Percentiles rank a stretch among this genome's conserved stretches.
Conservation (phyloP, 2,888 invertebrate species). For the Noctua janthina region DNA sequence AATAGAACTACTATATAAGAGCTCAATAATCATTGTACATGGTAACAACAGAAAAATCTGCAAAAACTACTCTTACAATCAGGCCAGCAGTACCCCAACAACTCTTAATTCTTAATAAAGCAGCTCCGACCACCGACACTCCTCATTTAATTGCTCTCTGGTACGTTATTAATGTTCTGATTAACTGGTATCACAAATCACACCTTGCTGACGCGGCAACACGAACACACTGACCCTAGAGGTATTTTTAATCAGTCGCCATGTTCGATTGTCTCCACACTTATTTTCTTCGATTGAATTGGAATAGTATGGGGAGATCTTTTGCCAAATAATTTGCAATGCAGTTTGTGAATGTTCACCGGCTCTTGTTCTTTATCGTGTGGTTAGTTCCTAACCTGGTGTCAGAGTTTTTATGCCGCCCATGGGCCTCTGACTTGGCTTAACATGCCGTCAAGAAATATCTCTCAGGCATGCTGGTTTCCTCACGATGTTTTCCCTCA, state of each 20-base stretch:
- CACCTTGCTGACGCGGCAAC: conserved; percentile 29
- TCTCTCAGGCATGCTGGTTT: too few relatives aligned
- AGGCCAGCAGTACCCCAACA: background rate
- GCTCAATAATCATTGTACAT: background rate
- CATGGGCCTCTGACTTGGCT: too few relatives aligned
- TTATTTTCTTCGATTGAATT: conserved; percentile 6
- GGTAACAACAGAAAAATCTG: background rate
- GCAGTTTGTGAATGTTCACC: too few relatives aligned
- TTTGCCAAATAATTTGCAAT: background rate
- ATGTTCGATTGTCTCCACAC: conserved; percentile 27
- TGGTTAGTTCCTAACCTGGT: too few relatives aligned
- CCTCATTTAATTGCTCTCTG: conserved; percentile 23
- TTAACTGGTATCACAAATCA: conserved; percentile 2
- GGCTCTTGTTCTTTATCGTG: too few relatives aligned
- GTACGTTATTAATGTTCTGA: conserved; percentile 26
- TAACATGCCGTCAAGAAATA: too few relatives aligned
- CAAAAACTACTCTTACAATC: background rate
- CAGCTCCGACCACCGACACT: background rate
- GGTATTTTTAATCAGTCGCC: conserved; percentile 26
- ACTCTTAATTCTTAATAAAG: background rate
- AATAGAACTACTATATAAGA: background rate
- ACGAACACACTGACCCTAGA: conserved; percentile 24
- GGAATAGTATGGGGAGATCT: background rate
- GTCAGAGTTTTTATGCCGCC: too few relatives aligned
- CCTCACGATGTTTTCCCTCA: too few relatives aligned